Base-by-base conservation (phyloP, 2,113 vertebrate species). In the Struthidea cinerea region DNA sequence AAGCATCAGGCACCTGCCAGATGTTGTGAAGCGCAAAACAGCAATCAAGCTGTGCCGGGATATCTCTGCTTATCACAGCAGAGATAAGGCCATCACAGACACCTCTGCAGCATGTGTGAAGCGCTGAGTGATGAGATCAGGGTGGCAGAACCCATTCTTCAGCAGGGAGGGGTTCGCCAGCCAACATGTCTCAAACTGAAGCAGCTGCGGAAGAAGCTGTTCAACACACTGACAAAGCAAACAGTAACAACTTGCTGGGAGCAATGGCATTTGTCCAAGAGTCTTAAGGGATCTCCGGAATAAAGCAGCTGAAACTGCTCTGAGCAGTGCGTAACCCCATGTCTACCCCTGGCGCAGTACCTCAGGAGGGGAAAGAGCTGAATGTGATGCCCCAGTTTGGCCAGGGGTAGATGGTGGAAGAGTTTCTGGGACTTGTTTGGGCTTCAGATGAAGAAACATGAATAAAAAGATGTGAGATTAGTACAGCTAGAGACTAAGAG, bases 261-360 rank as follows among this genome's bases (percentile, higher is more conserved):
- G 73, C 87, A 37, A 61, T 89, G 94, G 87, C 90, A 4, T 80
- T 64, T 89, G 53, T 80, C 84, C 81, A 95, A 69, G 68, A 71
- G 24, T 52, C 84, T 93, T 69, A 73, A 91, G 94, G 68, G 77
- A 77, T 60, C 73, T 77, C 18, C 0, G 0, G 46, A 74, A n/a
- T 37, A 47, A 68, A 93, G 55, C 1, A 68, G 84, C n/a, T 87
- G 84, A 84, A 89, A 27, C 77, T 87, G 46, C 50, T 89, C 53
- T 0, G 0, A 77, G 71, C 41, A 86, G 27, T 2, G 27, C 13
- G 37, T 70, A 56, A 75, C 28, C 56, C 41, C 10, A 2, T 20
- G 28, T 23, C 56, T 57, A 7, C 33, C 2, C 1, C 26, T 1
- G 0, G 41, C 0, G 0, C 6, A 3, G 53, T 28, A 56, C 44